Evolutionary conservation across 2,888 invertebrate genomes (phyloP), one percentile per base, ranked within the genome.

Genomic region (Pherbina coryleti): DNA sequence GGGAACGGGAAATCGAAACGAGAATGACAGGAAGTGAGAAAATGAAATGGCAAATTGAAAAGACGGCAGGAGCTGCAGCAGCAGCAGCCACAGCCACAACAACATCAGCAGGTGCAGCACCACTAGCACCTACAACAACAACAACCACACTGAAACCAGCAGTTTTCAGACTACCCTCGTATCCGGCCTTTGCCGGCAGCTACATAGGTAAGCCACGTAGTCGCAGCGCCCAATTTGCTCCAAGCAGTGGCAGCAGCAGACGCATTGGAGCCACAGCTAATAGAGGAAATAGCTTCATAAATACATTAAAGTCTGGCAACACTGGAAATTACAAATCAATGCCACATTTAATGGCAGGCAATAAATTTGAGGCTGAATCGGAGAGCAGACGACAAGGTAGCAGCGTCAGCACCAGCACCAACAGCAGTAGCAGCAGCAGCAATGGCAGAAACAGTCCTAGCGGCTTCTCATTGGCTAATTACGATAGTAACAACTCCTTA

Each of bases 191-290:
- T 5, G 79, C 83, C 2, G 84, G 84, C 64, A 85, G 84, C 75
- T 87, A 84, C 17, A 80, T 37, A 44, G 75, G 85, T 86, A 75
- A 84, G 22, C 88, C 86, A 72, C 85, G 86, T 80, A 87, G 88
- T 74, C 85, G 84, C 25, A 85, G 85, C 49, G 84, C 88, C 5
- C 88, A 87, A 80, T 87, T 87, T 76, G 85, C 87, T 75, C 84
- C 88, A 7, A 87, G 85, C 76, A 83, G 85, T 3, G 81, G 86
- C 5, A 84, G 86, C 31, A 57, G 76, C 19, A 76, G 77, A 3
- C 69, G 69, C 14, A 34, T 19, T 25, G 72, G 51, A 0, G 82
- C 82, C 3, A 76, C 80, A 1, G 85, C 81, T 25, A 28, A n/a
- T 25, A 71, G 82, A 11, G 83, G 83, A 8, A 80, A 80, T 75